Conservation (phyloP, 1,140 invertebrate genomes). For the Heterodera schachtii region DNA sequence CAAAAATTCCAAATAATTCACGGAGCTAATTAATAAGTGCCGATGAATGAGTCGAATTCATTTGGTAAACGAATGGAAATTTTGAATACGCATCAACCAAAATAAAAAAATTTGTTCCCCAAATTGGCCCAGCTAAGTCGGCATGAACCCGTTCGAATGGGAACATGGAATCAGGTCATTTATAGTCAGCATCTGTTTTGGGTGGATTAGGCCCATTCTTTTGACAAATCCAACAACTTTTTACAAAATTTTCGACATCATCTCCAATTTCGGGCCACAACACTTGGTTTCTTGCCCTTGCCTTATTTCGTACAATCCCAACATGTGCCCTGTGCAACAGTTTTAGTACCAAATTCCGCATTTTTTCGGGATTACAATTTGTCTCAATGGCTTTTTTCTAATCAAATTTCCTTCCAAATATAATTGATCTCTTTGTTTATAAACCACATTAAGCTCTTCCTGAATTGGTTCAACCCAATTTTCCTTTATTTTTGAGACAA, state of each 20-base stretch:
- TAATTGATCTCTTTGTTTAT: conserved; percentile 5
- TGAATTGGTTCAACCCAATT: background rate
- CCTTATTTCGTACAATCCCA: background rate
- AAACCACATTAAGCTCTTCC: background rate
- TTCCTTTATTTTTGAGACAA: background rate
- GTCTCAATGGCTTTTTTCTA: conserved; percentile 1
- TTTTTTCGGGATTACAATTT: conserved; percentile 8
- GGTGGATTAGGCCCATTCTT: conserved; percentile 3
- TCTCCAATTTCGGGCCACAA: background rate
- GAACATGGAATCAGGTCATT: background rate
- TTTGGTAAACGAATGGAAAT: no score
- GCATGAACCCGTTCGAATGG: background rate
- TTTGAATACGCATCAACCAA: no score
- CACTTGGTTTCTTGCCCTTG: background rate
- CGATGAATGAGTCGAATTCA: no score
- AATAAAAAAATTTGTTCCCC: no score
- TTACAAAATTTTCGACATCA: conserved; percentile 10
- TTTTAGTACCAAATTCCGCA: conserved; percentile 1
- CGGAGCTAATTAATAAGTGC: no score
- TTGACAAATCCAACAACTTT: conserved; percentile 5
- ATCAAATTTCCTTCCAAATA: background rate
- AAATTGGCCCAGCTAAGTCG: no score
- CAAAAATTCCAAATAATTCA: no score
- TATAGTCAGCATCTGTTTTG: background rate
- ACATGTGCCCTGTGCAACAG: background rate